Evolutionary conservation across 1,140 invertebrate genomes (phyloP).

Genomic region (Drosophila watanabei): DNA sequence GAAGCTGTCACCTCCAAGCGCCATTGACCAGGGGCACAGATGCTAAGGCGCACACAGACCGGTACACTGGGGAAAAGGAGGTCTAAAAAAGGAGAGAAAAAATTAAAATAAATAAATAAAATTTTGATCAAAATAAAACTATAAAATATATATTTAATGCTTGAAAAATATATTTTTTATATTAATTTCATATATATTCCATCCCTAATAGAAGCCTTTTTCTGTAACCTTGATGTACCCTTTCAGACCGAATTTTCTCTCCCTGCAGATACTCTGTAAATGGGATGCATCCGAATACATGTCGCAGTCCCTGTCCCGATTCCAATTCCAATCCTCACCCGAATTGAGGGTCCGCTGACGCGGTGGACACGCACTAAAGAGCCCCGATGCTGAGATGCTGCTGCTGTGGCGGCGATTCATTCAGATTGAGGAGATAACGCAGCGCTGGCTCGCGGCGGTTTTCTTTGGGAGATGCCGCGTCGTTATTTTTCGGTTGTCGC

Average conservation of each 20-base stretch:
- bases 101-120: too few relatives aligned
- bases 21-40: constrained; percentile 14
- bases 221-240: neutral
- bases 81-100: too few relatives aligned
- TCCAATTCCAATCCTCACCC: constrained; percentile 16
- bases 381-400: constrained; percentile 22
- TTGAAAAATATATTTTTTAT: neutral
- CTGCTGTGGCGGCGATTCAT: constrained; percentile 30
- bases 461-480: constrained; percentile 73
- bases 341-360: constrained; percentile 10
- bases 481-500: constrained; percentile 80
- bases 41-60: neutral
- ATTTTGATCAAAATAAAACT: too few relatives aligned
- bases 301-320: constrained; percentile 6
- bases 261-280: constrained; percentile 29
- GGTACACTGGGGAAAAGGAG: neutral
- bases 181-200: neutral
- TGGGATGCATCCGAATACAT: constrained; percentile 26
- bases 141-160: too few relatives aligned
- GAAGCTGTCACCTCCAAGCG: constrained; percentile 32
- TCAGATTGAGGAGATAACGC: constrained; percentile 74
- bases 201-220: neutral
- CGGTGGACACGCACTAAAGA: constrained; percentile 56
- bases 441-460: constrained; percentile 14
- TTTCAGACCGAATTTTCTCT: neutral